Percentiles rank a stretch among this genome's conserved stretches.
Conservation (phyloP, 2,888 invertebrate genomes). For the Limenitis camilla region DNA sequence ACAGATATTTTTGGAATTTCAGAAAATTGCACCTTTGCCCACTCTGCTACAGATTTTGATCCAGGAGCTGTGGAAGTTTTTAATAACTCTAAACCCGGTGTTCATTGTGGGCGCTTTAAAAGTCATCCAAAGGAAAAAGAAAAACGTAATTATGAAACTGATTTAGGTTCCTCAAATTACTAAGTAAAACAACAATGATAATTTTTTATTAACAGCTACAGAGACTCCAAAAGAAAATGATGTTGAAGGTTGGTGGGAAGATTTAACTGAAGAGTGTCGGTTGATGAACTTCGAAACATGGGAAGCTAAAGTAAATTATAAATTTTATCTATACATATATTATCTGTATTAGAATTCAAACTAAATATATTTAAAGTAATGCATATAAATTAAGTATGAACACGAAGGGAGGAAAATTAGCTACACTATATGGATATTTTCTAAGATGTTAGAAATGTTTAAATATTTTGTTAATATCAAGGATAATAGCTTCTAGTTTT, state of each 20-base stretch:
- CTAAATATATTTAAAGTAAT: too few relatives aligned
- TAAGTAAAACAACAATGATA: not conserved
- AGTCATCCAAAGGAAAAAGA: slow-evolving; percentile 63
- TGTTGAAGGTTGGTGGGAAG: slow-evolving; percentile 82
- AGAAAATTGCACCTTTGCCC: slow-evolving; percentile 55
- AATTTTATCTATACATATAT: not conserved
- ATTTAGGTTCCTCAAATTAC: not conserved
- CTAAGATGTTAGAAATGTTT: too few relatives aligned
- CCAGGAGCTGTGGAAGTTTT: slow-evolving; percentile 53
- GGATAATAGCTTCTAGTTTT: too few relatives aligned
- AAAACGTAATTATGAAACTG: slow-evolving; percentile 39
- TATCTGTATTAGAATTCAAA: too few relatives aligned
- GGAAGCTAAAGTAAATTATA: slow-evolving; percentile 65
- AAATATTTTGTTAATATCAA: too few relatives aligned
- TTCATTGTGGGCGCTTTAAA: slow-evolving; percentile 55
- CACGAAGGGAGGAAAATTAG: too few relatives aligned
- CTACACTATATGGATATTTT: too few relatives aligned
- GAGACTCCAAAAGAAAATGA: slow-evolving; percentile 59
- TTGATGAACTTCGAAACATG: slow-evolving; percentile 77
- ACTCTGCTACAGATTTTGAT: slow-evolving; percentile 42
- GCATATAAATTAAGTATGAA: too few relatives aligned
- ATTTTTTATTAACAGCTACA: slow-evolving; percentile 30
- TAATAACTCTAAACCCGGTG: slow-evolving; percentile 45
- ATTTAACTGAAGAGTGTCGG: slow-evolving; percentile 80
- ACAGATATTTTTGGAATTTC: slow-evolving; percentile 13